Conservation (phyloP, 1,140 invertebrate species). For the Bombus balteatus region DNA sequence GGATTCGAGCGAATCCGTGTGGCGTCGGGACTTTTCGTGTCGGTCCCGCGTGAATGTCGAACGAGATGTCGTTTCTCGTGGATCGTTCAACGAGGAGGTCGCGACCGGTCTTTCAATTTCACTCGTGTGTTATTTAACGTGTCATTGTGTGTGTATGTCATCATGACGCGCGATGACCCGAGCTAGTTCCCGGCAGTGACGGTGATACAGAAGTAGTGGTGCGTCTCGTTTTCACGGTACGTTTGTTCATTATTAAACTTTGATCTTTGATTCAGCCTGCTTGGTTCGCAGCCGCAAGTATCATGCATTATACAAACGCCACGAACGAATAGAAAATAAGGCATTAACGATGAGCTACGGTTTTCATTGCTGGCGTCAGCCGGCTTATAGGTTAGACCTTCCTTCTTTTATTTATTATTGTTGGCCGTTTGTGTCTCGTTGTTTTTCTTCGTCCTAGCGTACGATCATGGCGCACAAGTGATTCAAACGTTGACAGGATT, state of each 20-base stretch:
- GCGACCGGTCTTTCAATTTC: not conserved
- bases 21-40: not conserved
- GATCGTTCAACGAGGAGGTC: not conserved
- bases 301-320: conserved; percentile 13
- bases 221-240: conserved; percentile 12
- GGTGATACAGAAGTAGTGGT: conserved; percentile 9
- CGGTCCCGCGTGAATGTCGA: not conserved
- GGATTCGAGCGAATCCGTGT: too few relatives aligned
- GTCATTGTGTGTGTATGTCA: not conserved
- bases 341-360: conserved; percentile 11
- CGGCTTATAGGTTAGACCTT: not conserved
- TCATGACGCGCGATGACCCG: not conserved
- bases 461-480: too few relatives aligned
- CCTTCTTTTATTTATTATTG: not conserved
- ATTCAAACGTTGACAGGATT: conserved; percentile 16
- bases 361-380: conserved; percentile 20
- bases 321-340: conserved; percentile 29
- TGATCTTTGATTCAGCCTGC: conserved; percentile 1
- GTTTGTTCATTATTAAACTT: conserved; percentile 1
- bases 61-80: not conserved
- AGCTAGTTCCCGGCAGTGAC: conserved; percentile 32
- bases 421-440: not conserved
- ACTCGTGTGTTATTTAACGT: not conserved
- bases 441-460: not conserved
- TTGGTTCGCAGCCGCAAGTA: not conserved